phyloP scores from a whole-genome alignment of 2,113 vertebrate species.

The Mesocricetus auratus region DNA sequence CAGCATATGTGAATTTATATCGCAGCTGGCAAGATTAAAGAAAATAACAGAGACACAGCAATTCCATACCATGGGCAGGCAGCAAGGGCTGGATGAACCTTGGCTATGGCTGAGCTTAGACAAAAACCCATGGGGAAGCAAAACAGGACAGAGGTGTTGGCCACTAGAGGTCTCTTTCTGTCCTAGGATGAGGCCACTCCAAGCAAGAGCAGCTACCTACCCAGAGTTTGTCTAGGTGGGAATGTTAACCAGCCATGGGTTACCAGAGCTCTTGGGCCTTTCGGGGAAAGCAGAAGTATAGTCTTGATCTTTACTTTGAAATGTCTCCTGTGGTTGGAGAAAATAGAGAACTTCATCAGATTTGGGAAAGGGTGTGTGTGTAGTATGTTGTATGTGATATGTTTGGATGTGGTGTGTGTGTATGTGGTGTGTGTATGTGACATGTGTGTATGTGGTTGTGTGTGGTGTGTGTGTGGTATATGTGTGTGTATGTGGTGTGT shows the following conservation, averaged over 20 bases:
- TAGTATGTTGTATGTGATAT: too few relatives aligned
- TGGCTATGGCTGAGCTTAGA: neutral
- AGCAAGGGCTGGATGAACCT: neutral
- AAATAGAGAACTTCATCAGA: neutral
- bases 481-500: neutral
- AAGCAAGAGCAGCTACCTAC: neutral
- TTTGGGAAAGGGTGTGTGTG: neutral
- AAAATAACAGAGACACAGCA: neutral
- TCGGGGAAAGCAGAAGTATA: neutral
- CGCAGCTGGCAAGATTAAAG: neutral
- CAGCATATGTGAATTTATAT: neutral
- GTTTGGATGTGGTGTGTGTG: too few relatives aligned
- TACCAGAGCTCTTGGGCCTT: neutral
- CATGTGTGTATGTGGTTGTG: fast-evolving
- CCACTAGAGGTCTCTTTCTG: conserved; percentile 28
- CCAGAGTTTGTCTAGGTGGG: neutral
- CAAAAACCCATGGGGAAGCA: neutral
- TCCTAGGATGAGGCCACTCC: neutral
- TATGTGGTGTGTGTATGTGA: neutral
- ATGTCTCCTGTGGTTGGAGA: neutral
- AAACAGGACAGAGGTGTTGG: neutral
- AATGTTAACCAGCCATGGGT: neutral
- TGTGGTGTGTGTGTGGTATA: too few relatives aligned
- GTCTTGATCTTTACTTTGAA: neutral
- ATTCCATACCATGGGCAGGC: neutral